phyloP scores from a whole-genome alignment of 2,113 vertebrate species.

The Clupea harengus region DNA sequence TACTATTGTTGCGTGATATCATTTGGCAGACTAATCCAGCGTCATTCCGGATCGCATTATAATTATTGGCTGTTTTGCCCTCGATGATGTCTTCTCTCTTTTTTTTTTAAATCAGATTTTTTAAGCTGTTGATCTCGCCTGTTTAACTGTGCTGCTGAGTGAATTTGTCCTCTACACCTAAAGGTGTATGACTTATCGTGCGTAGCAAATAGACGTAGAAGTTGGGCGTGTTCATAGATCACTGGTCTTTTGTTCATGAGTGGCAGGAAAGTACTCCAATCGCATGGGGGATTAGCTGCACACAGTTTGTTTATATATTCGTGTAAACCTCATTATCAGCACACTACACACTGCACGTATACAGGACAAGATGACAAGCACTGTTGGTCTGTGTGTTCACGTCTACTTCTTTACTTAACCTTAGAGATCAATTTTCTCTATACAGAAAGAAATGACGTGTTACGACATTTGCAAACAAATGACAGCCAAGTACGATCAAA shows the following conservation, averaged over 20 bases:
- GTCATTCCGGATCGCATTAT: not conserved
- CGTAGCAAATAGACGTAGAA: not conserved
- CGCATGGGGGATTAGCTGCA: not conserved
- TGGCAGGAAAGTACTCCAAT: not conserved
- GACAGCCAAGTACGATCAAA: conserved; percentile 32
- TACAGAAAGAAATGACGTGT: conserved; percentile 61
- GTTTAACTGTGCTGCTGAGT: no score
- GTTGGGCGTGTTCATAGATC: not conserved
- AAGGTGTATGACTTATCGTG: not conserved
- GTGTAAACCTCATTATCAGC: not conserved
- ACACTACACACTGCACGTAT: not conserved
- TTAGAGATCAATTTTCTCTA: not conserved
- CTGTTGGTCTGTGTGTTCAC: not conserved
- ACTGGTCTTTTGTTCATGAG: not conserved
- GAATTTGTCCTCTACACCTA: no score
- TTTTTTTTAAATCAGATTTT: not conserved
- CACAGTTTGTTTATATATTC: conserved; percentile 10
- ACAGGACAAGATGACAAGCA: not conserved
- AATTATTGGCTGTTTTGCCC: not conserved
- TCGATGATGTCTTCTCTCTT: not conserved
- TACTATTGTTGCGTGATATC: not conserved
- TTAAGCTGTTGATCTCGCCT: no score
- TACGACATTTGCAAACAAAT: conserved; percentile 26
- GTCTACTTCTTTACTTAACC: not conserved
- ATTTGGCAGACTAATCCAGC: not conserved